Evolutionary conservation across 2,797 vertebrate species (phyloP).

Genomic region (Crocidura indochinensis): DNA sequence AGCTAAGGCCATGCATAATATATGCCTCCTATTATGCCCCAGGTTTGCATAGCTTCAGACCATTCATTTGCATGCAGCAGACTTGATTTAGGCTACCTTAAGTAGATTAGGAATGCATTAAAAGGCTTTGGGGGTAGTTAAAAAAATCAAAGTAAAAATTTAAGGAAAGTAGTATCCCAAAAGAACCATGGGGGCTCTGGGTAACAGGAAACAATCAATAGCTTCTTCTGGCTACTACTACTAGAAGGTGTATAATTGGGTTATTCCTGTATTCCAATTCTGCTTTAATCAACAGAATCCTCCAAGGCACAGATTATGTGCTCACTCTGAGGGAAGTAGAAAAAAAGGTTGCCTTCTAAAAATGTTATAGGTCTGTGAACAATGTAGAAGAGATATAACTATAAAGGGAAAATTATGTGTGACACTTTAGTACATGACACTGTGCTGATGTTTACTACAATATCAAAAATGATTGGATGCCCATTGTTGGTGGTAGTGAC

Average conservation of each 20-base stretch:
- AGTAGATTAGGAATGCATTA: not conserved
- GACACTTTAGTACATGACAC: no score
- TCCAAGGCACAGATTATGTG: not conserved
- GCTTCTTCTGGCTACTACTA: not conserved
- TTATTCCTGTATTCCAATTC: not conserved
- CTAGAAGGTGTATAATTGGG: not conserved
- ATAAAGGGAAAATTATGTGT: not conserved
- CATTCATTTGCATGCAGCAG: not conserved
- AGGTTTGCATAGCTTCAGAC: not conserved
- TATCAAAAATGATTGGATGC: not conserved
- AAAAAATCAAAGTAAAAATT: slow-evolving; percentile 19
- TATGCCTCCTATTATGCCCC: not conserved
- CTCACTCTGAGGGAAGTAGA: not conserved
- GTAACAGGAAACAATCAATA: not conserved
- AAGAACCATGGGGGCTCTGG: not conserved
- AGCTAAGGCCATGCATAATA: not conserved
- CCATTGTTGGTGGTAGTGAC: not conserved
- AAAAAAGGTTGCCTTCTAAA: not conserved
- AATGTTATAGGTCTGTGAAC: not conserved
- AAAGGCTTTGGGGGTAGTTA: not conserved
- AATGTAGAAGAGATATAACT: not conserved
- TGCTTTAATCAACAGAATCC: not conserved
- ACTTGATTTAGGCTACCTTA: not conserved
- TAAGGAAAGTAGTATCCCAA: not conserved
- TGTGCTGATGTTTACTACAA: not conserved